Percentiles rank a stretch among this genome's conserved stretches.
Evolutionary conservation across 1,140 invertebrate genomes (phyloP).

Genomic region (Formica selysi): DNA sequence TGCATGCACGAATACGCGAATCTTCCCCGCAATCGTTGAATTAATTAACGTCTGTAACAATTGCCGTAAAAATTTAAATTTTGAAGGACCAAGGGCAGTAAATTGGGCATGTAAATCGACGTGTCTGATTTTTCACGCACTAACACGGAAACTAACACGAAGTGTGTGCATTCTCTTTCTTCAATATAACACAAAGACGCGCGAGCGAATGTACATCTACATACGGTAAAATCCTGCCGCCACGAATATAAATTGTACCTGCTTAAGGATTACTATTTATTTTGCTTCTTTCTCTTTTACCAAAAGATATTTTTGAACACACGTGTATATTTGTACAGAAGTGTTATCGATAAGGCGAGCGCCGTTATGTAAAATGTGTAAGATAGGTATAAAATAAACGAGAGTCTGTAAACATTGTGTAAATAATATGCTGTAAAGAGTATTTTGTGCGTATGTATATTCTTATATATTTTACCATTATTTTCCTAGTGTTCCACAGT

Average conservation of each 20-base stretch:
- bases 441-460: conserved; percentile 81
- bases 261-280: conserved; percentile 81
- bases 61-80: conserved; percentile 15
- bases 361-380: conserved; percentile 83
- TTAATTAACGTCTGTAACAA: background rate
- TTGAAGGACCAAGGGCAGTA: conserved; percentile 1
- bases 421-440: conserved; percentile 85
- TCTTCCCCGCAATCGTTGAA: conserved; percentile 11
- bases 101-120: conserved; percentile 36
- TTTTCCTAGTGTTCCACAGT: conserved; percentile 62
- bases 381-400: conserved; percentile 76
- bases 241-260: conserved; percentile 81
- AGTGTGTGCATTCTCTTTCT: conserved; percentile 68
- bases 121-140: conserved; percentile 10
- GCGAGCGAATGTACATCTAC: background rate
- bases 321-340: conserved; percentile 86
- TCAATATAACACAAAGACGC: background rate
- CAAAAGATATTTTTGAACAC: conserved; percentile 66
- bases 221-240: conserved; percentile 50
- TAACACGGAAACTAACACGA: conserved; percentile 24
- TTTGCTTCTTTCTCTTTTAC: conserved; percentile 76
- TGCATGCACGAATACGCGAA: background rate
- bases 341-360: conserved; percentile 54
- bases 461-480: conserved; percentile 74
- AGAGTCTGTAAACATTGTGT: conserved; percentile 85